These are phyloP conservation scores for Coptodon rendalli DNA, from an alignment of 2,113 vertebrate species.

Conservation along the genomic window DNA sequence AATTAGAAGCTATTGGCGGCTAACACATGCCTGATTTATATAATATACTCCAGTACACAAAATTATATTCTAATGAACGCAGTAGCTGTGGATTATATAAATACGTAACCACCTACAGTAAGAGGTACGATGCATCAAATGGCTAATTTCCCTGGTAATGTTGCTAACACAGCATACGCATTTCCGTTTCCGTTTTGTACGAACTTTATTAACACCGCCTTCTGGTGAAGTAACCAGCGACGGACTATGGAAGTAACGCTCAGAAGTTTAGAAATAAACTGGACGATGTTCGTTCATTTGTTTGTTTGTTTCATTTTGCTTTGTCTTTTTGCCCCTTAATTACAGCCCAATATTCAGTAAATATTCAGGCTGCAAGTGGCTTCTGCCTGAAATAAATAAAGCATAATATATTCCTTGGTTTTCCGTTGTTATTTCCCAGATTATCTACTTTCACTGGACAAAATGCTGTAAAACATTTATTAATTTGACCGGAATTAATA, in stretches of 20 bases:
- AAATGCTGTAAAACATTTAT: neutral
- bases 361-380: neutral
- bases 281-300: neutral
- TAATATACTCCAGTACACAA: neutral
- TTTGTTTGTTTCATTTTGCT: neutral
- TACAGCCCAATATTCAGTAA: neutral
- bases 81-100: neutral
- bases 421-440: neutral
- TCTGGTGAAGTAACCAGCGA: too few relatives aligned
- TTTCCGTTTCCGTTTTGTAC: slow-evolving; percentile 54
- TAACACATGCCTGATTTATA: neutral
- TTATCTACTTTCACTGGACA: neutral
- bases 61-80: neutral
- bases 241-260: rapidly evolving
- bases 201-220: slow-evolving; percentile 35
- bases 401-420: neutral
- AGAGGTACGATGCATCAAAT: neutral
- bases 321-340: neutral
- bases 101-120: rapidly evolving
- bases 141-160: neutral
- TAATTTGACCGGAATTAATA: neutral
- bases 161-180: neutral
- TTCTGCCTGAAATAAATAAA: neutral
- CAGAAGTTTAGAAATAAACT: neutral
- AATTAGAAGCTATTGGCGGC: neutral